Percentiles rank a stretch among this genome's conserved stretches.
These are phyloP conservation scores for Otus scops DNA, from an alignment of 2,797 vertebrate species.

Conservation along the genomic window DNA sequence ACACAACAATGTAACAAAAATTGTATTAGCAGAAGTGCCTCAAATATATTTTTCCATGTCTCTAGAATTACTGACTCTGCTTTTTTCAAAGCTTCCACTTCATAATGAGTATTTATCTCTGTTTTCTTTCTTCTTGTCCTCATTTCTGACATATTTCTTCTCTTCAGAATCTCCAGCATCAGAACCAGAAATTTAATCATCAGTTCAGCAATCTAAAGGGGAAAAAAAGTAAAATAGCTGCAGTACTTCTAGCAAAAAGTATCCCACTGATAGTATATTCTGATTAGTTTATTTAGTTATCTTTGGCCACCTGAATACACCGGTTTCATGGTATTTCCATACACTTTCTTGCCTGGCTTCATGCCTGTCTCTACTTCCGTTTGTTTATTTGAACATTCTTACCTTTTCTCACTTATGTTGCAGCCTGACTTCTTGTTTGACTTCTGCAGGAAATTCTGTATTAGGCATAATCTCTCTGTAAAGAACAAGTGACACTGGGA, in stretches of 20 bases:
- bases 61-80: neutral
- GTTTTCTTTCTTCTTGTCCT: neutral
- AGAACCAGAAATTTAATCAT: neutral
- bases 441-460: neutral
- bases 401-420: neutral
- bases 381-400: neutral
- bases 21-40: neutral
- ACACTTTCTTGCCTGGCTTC: neutral
- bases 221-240: neutral
- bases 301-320: neutral
- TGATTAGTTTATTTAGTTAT: neutral
- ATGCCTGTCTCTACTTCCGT: neutral
- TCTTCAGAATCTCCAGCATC: neutral
- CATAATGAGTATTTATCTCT: neutral
- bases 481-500: neutral
- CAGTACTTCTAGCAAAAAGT: neutral
- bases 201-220: neutral
- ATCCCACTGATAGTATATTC: neutral
- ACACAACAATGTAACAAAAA: neutral
- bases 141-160: neutral
- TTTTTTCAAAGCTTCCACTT: neutral
- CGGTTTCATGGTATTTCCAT: neutral
- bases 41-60: neutral
- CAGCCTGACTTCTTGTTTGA: neutral
- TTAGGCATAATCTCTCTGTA: neutral